Conservation (phyloP, 2,797 vertebrate species). For the Poeciliopsis turneri region DNA sequence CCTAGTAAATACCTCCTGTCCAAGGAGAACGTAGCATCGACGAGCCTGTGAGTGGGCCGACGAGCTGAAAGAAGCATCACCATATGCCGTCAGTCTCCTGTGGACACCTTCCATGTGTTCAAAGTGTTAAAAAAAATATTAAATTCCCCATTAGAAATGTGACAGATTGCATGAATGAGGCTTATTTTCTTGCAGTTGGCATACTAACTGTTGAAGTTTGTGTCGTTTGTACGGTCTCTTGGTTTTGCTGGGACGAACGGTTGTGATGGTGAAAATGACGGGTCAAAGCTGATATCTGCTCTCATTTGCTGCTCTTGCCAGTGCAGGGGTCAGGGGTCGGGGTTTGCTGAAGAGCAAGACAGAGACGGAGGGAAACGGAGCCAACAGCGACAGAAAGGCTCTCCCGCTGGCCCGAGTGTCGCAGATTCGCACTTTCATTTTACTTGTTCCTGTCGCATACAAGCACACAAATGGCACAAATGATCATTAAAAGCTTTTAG, state of each 20-base stretch:
- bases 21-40: constrained; percentile 7
- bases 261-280: constrained; percentile 45
- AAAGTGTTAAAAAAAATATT: constrained; percentile 12
- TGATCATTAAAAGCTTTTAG: constrained; percentile 32
- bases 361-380: constrained; percentile 47
- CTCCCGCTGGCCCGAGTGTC: constrained; percentile 25
- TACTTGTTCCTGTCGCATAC: background rate
- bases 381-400: constrained; percentile 17
- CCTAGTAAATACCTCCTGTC: constrained; percentile 29
- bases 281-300: constrained; percentile 28
- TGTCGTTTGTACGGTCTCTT: constrained; percentile 29
- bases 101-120: constrained; percentile 49
- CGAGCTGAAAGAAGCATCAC: constrained; percentile 43
- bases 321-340: constrained; percentile 39
- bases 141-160: constrained; percentile 18
- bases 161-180: constrained; percentile 6
- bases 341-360: constrained; percentile 47
- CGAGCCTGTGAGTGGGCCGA: constrained; percentile 17
- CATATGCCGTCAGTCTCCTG: constrained; percentile 42
- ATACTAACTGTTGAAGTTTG: constrained; percentile 24
- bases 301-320: constrained; percentile 29
- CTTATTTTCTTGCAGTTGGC: constrained; percentile 9
- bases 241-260: constrained; percentile 17
- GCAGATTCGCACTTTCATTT: constrained; percentile 22
- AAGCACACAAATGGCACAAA: constrained; percentile 9